phyloP scores from a whole-genome alignment of 2,113 vertebrate species.

The Patagioenas fasciata region DNA sequence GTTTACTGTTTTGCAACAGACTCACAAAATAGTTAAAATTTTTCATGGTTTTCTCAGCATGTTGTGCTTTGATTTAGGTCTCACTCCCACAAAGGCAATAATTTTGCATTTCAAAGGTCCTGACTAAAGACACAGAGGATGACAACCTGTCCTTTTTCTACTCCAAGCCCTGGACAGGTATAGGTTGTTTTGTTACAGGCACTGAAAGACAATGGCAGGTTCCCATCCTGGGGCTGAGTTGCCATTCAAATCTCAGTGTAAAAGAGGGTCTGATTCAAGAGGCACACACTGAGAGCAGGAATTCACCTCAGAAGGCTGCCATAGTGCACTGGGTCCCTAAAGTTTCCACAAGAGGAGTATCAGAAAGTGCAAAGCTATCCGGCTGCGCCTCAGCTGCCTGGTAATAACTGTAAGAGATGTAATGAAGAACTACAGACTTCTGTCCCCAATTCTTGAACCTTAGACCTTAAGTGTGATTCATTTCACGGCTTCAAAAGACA shows the following conservation, averaged over 20 bases:
- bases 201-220: not conserved
- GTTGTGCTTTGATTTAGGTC: not conserved
- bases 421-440: not conserved
- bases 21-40: not conserved
- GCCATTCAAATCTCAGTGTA: not conserved
- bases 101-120: not conserved
- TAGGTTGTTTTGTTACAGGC: not conserved
- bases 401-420: not conserved
- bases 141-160: not conserved
- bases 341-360: not conserved
- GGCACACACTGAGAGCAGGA: not conserved
- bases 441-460: not conserved
- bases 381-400: not conserved
- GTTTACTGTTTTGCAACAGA: not conserved
- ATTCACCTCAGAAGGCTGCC: not conserved
- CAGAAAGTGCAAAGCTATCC: not conserved
- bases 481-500: not conserved
- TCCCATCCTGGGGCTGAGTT: not conserved
- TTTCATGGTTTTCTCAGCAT: not conserved
- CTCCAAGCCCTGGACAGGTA: not conserved
- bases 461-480: not conserved
- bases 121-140: not conserved
- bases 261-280: not conserved
- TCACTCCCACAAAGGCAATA: not conserved
- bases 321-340: fast-evolving